These are phyloP conservation scores for Pinctada fucata DNA, from an alignment of 2,888 invertebrate species.

Conservation along the genomic window DNA sequence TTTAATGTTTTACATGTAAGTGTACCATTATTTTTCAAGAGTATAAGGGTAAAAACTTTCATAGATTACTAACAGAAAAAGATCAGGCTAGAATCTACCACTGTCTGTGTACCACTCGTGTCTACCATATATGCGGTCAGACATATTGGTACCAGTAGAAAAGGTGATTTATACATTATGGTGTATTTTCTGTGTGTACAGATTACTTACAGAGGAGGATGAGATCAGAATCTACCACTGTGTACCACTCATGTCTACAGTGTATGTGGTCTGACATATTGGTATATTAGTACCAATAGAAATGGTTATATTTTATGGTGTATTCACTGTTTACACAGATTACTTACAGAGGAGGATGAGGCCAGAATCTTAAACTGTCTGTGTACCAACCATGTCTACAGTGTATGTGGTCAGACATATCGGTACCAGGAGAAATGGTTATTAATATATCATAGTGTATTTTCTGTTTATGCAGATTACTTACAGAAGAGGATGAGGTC, in stretches of 20 bases:
- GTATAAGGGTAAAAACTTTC: no score
- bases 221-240: conserved; percentile 85
- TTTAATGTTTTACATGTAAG: no score
- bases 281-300: no score
- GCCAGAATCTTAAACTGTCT: conserved; percentile 87
- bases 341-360: conserved; percentile 79
- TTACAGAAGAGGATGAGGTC: conserved; percentile 80
- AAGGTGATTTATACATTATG: no score
- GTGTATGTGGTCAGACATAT: conserved; percentile 76
- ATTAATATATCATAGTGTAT: no score
- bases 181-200: conserved; percentile 32
- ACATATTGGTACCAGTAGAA: no score
- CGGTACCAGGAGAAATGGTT: no score
- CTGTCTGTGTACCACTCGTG: conserved; percentile 89
- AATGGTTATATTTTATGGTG: no score
- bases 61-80: conserved; percentile 78
- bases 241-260: conserved; percentile 90
- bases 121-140: conserved; percentile 79
- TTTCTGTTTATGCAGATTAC: conserved; percentile 56
- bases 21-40: no score
- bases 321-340: conserved; percentile 46
- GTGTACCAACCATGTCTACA: conserved; percentile 92
- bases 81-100: conserved; percentile 85
- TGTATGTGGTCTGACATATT: no score
- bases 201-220: conserved; percentile 79